These are phyloP conservation scores for Fregetta grallaria DNA, from an alignment of 2,113 vertebrate species.

Conservation along the genomic window DNA sequence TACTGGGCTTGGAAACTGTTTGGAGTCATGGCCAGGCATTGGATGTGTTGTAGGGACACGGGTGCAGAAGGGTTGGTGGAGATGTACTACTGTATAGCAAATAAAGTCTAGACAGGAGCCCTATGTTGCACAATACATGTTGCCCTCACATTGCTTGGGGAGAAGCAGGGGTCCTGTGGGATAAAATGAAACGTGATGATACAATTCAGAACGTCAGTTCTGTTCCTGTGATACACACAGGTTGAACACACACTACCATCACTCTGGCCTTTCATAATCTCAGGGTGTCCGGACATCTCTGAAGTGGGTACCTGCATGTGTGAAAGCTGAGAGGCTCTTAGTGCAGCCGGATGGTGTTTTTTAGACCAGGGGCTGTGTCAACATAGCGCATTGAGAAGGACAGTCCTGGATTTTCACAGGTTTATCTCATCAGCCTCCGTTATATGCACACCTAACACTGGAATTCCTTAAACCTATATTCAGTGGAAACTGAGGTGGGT, in stretches of 20 bases:
- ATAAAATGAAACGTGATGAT: not conserved
- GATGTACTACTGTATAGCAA: not conserved
- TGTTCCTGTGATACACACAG: not conserved
- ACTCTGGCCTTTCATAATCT: not conserved
- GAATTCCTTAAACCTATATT: not conserved
- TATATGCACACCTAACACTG: not conserved
- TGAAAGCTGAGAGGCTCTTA: not conserved
- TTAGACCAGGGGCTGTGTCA: not conserved
- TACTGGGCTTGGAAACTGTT: not conserved
- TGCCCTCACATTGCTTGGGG: not conserved
- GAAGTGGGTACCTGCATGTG: not conserved
- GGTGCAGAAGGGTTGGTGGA: not conserved
- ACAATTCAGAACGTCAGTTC: not conserved
- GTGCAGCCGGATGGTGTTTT: not conserved
- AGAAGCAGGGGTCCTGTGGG: not conserved
- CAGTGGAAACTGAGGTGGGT: not conserved
- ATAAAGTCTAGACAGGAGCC: not conserved
- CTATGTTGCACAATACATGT: accelerated
- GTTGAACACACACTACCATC: not conserved
- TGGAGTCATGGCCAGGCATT: not conserved
- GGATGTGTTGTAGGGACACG: not conserved
- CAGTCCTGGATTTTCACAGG: not conserved
- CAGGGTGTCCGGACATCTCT: not conserved
- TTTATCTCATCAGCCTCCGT: not conserved
- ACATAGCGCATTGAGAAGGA: not conserved